phyloP scores from a whole-genome alignment of 2,797 vertebrate genomes.

The Neostethus bicornis region DNA sequence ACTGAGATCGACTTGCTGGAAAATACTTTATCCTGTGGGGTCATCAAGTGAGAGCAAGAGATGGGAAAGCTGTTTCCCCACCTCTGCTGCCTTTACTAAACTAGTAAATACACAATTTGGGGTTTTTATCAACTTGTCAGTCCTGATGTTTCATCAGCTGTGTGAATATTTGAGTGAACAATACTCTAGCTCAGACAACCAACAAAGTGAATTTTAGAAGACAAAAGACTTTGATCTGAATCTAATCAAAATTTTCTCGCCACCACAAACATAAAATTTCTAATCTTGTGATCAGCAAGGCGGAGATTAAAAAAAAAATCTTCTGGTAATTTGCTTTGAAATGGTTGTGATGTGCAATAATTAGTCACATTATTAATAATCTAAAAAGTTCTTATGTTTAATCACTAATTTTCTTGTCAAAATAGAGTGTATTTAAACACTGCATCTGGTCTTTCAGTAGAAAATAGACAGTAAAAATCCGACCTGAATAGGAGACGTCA shows the following conservation, averaged over 20 bases:
- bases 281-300: conserved; percentile 1
- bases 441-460: too few species aligned
- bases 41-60: conserved; percentile 22
- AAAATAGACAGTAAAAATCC: too few species aligned
- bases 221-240: conserved; percentile 17
- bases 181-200: conserved; percentile 7
- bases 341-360: too few species aligned
- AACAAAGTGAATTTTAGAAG: conserved; percentile 16
- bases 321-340: not conserved
- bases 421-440: too few species aligned
- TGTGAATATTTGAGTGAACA: conserved; percentile 19
- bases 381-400: too few species aligned
- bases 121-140: conserved; percentile 15
- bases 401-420: too few species aligned
- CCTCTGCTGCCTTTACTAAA: conserved; percentile 11
- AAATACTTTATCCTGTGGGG: conserved; percentile 35
- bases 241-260: conserved; percentile 7
- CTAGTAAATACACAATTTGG: conserved; percentile 15
- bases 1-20: conserved; percentile 40
- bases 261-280: conserved; percentile 2
- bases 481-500: too few species aligned
- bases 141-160: conserved; percentile 17
- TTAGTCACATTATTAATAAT: too few species aligned
- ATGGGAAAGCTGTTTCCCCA: conserved; percentile 13
- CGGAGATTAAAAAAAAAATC: conserved; percentile 6